Percentiles rank a stretch among this genome's conserved stretches.
Conservation (phyloP, 2,888 invertebrate genomes). For the Caenorhabditis wallacei region DNA sequence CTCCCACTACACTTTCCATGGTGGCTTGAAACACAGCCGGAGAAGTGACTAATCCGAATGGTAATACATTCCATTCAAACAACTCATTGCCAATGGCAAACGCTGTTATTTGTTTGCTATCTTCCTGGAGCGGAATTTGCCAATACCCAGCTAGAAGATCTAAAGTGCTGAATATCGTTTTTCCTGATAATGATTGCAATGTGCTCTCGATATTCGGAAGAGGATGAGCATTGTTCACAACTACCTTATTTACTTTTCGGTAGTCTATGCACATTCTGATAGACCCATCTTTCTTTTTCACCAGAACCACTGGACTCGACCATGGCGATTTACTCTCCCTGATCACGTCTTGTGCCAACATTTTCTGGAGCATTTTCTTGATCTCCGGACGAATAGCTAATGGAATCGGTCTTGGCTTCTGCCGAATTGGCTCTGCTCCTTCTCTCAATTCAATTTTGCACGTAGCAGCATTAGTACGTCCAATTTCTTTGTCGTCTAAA, state of each 20-base stretch:
- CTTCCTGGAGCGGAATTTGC: constrained; percentile 69
- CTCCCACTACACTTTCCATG: constrained; percentile 66
- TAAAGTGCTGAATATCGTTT: constrained; percentile 62
- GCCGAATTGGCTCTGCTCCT: constrained; percentile 30
- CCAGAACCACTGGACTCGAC: constrained; percentile 56
- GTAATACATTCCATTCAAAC: constrained; percentile 75
- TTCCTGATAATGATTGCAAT: constrained; percentile 56
- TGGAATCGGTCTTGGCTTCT: constrained; percentile 55
- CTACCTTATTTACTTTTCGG: too few relatives aligned
- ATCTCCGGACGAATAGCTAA: constrained; percentile 42
- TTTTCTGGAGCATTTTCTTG: constrained; percentile 22
- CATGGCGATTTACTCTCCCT: constrained; percentile 40
- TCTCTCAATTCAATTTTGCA: constrained; percentile 19
- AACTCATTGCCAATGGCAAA: constrained; percentile 68
- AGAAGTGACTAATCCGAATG: constrained; percentile 75
- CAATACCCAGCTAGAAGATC: constrained; percentile 74
- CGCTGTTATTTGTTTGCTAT: constrained; percentile 70
- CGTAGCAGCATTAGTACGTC: constrained; percentile 8
- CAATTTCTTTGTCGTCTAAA: constrained; percentile 36
- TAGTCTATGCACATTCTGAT: constrained; percentile 70
- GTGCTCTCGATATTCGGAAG: constrained; percentile 51
- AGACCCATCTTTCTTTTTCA: constrained; percentile 68
- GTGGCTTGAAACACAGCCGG: constrained; percentile 77
- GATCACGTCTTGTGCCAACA: constrained; percentile 45
- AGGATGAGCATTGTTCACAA: too few relatives aligned